These are phyloP conservation scores for Heliconius nattereri DNA, from an alignment of 1,140 invertebrate species.

Conservation along the genomic window DNA sequence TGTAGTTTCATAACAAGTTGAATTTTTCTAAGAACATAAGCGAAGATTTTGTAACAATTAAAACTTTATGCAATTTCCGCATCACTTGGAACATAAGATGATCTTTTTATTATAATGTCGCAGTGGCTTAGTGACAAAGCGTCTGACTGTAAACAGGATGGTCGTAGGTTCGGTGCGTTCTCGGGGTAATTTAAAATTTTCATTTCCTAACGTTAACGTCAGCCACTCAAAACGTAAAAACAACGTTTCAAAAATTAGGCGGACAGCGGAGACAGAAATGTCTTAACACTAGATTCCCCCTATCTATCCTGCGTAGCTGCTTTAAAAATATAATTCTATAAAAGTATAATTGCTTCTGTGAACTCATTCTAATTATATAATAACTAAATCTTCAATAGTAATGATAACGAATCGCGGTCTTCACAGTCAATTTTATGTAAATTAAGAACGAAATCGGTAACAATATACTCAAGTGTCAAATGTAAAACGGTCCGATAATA, in stretches of 20 bases:
- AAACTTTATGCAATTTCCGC: no score
- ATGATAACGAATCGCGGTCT: background rate
- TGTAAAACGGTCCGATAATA: background rate
- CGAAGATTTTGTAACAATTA: background rate
- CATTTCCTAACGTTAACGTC: background rate
- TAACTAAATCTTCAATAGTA: background rate
- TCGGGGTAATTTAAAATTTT: background rate
- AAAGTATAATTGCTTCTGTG: background rate
- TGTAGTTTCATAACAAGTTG: background rate
- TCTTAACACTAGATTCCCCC: background rate
- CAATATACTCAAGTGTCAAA: background rate
- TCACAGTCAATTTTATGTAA: background rate
- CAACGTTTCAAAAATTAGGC: background rate
- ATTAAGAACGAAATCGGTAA: background rate
- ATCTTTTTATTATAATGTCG: no score
- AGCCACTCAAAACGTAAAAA: background rate
- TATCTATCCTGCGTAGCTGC: background rate
- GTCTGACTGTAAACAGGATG: no score
- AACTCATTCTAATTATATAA: background rate
- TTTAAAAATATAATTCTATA: background rate
- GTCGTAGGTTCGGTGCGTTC: background rate
- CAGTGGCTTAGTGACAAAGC: no score
- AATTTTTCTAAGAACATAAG: background rate
- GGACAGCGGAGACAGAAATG: background rate
- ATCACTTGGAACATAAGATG: no score